Evolutionary conservation across 2,888 invertebrate genomes (phyloP), one percentile per base, ranked within the genome.

Genomic region (Chorisops tibialis): DNA sequence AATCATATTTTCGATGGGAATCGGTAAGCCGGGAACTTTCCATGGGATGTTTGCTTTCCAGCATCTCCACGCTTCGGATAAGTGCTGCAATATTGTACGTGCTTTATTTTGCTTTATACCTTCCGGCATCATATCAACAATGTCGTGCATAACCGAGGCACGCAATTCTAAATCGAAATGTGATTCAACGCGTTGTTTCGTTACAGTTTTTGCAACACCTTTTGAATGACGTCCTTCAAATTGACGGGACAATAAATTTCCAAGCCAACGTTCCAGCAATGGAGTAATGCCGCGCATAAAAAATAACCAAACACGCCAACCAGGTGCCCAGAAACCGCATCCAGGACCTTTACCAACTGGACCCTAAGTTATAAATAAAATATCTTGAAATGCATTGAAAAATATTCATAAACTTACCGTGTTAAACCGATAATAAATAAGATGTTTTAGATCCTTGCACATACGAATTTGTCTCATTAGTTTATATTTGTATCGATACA

Each of bases 51-150:
- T 97, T 0, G 99, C 99, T 77, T 99, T 99, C 99, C 99, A 99
- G 79, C 98, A 99, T 63, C 99, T 81, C 99, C 99, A 99, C 0
- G 99, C 99, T 79, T 99, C 99, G 30, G 96, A 96, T 65, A 99
- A 81, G 83, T 99, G 99, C 75, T 99, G 99, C 70, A 99, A 82
- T 70, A 99, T 99, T 3, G 98, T 98, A 69, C 98, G 85, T 0
- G 99, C 99, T 78, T 99, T 99, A 80, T 99, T 99, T 79, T 99
- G 99, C 75, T 99, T 99, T 75, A 99, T 99, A 67, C 99, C 99
- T 79, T 99, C 99, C 0, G 99, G 99, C 99, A 99, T 99, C 99
- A 99, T 99, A 74, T 99, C 99, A n/a, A 99, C 90, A 68, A 99
- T 99, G 74, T 99, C 99, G 80, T 90, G 89, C 91, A 91, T 91